These are phyloP conservation scores for Nemoura dubitans DNA, from an alignment of 2,888 invertebrate genomes.

Conservation along the genomic window DNA sequence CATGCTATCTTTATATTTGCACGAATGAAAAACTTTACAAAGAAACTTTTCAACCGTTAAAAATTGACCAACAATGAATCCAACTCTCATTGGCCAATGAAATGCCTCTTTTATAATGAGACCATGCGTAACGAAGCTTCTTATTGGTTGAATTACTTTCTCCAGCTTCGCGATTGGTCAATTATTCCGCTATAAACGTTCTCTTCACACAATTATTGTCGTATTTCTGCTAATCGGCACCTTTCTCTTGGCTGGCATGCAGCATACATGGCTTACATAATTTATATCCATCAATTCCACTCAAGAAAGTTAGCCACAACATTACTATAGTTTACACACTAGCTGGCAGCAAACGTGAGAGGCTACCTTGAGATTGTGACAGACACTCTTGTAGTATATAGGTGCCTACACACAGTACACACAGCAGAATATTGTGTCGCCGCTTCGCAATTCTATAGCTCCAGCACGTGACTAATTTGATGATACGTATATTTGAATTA, in stretches of 20 bases:
- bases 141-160: slow-evolving; percentile 38
- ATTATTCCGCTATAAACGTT: slow-evolving; percentile 31
- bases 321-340: background rate
- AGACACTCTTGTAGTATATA: background rate
- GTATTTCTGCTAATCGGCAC: slow-evolving; percentile 20
- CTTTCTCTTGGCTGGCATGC: slow-evolving; percentile 1
- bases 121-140: slow-evolving; percentile 25
- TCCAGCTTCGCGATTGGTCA: slow-evolving; percentile 32
- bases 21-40: background rate
- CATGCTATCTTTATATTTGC: no score
- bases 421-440: background rate
- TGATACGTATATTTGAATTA: background rate
- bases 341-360: background rate
- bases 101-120: slow-evolving; percentile 9
- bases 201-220: slow-evolving; percentile 32
- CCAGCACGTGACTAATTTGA: background rate
- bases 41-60: background rate
- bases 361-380: background rate
- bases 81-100: slow-evolving; percentile 25
- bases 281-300: background rate
- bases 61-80: slow-evolving; percentile 18
- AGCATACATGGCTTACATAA: background rate
- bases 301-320: background rate
- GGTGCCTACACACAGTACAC: background rate
- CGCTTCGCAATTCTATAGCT: background rate